phyloP scores from a whole-genome alignment of 2,797 vertebrate species.

The Mus minutoides region DNA sequence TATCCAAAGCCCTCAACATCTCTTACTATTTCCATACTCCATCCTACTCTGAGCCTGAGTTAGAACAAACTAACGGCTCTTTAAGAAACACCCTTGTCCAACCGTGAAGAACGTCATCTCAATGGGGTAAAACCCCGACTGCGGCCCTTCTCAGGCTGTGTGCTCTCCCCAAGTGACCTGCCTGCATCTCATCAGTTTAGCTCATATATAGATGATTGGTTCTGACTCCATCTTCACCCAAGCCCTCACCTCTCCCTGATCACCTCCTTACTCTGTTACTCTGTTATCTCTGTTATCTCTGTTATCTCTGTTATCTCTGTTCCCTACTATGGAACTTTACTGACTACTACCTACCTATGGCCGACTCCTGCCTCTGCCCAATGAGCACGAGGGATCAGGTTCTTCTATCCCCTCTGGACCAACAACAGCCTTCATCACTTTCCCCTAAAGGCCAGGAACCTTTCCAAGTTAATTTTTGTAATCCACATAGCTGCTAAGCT shows the following conservation, averaged over 20 bases:
- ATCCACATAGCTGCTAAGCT: background rate
- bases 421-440: background rate
- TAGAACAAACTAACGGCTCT: too few relatives aligned
- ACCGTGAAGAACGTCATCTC: background rate
- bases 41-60: too few relatives aligned
- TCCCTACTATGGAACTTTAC: background rate
- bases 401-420: background rate
- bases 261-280: background rate
- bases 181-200: background rate
- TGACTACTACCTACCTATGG: background rate
- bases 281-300: too few relatives aligned
- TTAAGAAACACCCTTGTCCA: background rate
- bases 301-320: background rate
- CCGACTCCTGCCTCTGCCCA: background rate
- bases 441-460: background rate
- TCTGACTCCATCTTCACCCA: background rate
- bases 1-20: too few relatives aligned
- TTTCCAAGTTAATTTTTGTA: background rate
- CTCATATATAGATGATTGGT: background rate
- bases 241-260: background rate
- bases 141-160: background rate
- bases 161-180: background rate
- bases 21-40: too few relatives aligned
- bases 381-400: background rate
- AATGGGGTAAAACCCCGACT: background rate